Conservation (phyloP, 2,113 vertebrate genomes). For the Dromas ardeola region DNA sequence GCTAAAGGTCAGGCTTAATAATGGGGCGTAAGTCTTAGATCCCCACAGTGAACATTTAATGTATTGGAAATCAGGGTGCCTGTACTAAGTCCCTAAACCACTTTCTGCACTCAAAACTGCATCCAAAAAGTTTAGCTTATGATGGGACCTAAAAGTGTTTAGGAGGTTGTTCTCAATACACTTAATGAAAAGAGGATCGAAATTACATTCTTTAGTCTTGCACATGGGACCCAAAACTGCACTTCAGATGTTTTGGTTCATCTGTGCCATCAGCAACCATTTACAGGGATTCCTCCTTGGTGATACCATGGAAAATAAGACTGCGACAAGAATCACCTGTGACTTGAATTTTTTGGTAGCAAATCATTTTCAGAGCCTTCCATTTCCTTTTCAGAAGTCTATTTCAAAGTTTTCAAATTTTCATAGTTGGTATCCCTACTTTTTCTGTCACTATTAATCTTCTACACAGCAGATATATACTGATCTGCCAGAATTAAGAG, state of each 20-base stretch:
- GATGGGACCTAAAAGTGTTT: not conserved
- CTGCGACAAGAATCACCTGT: not conserved
- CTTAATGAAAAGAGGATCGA: not conserved
- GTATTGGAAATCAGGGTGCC: not conserved
- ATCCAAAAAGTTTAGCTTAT: not conserved
- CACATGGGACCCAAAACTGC: not conserved
- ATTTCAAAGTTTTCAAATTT: not conserved
- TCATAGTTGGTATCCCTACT: not conserved
- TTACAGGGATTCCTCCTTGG: not conserved
- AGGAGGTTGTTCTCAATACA: not conserved
- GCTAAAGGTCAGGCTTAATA: not conserved
- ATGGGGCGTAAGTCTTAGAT: not conserved
- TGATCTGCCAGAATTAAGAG: not conserved
- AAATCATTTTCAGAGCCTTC: not conserved
- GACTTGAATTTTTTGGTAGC: not conserved
- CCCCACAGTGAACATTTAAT: not conserved
- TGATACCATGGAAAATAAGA: not conserved
- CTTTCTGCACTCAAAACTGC: not conserved
- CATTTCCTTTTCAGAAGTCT: not conserved
- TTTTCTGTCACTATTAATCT: not conserved
- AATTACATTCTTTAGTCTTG: not conserved
- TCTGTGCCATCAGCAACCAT: rapidly evolving
- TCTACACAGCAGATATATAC: not conserved
- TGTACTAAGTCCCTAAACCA: not conserved
- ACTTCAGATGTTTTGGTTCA: not conserved